These are phyloP conservation scores for Thalpophila matura DNA, from an alignment of 2,888 invertebrate genomes.

Conservation along the genomic window DNA sequence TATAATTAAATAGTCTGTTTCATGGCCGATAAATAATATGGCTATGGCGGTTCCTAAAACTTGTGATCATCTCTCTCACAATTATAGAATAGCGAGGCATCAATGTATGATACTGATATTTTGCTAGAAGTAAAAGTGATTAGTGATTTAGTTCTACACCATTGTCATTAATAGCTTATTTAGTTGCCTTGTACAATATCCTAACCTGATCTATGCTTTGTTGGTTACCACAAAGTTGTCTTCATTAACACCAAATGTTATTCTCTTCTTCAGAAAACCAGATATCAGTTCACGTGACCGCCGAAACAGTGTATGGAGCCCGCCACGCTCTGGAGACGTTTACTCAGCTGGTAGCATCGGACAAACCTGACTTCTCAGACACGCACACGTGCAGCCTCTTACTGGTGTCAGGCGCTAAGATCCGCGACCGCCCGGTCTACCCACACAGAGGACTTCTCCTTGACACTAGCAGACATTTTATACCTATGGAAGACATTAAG, in stretches of 20 bases:
- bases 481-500: slow-evolving; percentile 93
- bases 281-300: slow-evolving; percentile 89
- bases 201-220: too few relatives aligned
- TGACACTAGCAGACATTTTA: slow-evolving; percentile 97
- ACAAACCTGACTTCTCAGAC: slow-evolving; percentile 71
- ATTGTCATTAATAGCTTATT: too few relatives aligned
- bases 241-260: background rate
- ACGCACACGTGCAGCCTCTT: slow-evolving; percentile 88
- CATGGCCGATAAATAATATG: too few relatives aligned
- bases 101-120: too few relatives aligned
- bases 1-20: background rate
- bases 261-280: slow-evolving; percentile 78
- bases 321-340: slow-evolving; percentile 95
- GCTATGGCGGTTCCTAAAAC: too few relatives aligned
- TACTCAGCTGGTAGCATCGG: slow-evolving; percentile 91
- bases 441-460: slow-evolving; percentile 96
- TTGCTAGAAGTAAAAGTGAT: too few relatives aligned
- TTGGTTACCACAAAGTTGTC: too few relatives aligned
- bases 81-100: too few relatives aligned
- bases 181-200: too few relatives aligned
- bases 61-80: too few relatives aligned
- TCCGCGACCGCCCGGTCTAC: slow-evolving; percentile 95
- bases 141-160: too few relatives aligned
- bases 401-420: slow-evolving; percentile 91
- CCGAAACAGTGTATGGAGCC: slow-evolving; percentile 93